Evolutionary conservation across 2,113 vertebrate species (phyloP), one percentile per base, ranked within the genome.

Genomic region (Lathamus discolor): DNA sequence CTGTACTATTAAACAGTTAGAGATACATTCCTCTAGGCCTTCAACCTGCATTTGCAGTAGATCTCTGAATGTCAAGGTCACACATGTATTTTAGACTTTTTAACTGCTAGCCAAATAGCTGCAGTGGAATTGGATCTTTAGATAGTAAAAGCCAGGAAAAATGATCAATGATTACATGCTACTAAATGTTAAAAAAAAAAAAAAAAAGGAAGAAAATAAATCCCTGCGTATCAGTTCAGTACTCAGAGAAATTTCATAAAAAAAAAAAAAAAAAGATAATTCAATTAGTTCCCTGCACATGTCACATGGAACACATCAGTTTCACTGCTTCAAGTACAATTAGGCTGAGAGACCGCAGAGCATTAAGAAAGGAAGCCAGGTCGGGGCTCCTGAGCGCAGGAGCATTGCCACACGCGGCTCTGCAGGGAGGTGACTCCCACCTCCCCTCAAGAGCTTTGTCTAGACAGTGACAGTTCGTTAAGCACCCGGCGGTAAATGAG

Each of bases 261-360:
- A 88, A 85, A 85, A 83, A 2, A 2, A 93, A 91, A 92, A 91
- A 57, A 57, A 57, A n/a, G 19, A n/a, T n/a, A 57, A 92, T 86
- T 93, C 70, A 86, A 25, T 97, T 97, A 94, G 66, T 51, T 83
- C 59, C 23, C 37, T 69, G 82, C 66, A 86, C 68, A 73, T 86
- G 73, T 94, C 91, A 77, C 69, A 79, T 31, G 86, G 76, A 94
- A 57, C 80, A 63, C 66, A 92, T 76, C 80, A 83, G 29, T 89
- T 94, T 91, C 80, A 70, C 63, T 92, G 39, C 86, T 96, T 96
- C 96, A 91, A 49, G 86, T 75, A 48, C 85, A 96, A 93, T 93
- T 85, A 93, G 52, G 73, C 79, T 90, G 95, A 92, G 80, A 82
- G 49, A 74, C 9, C 0, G 0, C 73, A 89, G 90, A 92, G 19